Base-by-base conservation (phyloP, 64 coral and sea anemone species). In the Acropora tenuis region DNA sequence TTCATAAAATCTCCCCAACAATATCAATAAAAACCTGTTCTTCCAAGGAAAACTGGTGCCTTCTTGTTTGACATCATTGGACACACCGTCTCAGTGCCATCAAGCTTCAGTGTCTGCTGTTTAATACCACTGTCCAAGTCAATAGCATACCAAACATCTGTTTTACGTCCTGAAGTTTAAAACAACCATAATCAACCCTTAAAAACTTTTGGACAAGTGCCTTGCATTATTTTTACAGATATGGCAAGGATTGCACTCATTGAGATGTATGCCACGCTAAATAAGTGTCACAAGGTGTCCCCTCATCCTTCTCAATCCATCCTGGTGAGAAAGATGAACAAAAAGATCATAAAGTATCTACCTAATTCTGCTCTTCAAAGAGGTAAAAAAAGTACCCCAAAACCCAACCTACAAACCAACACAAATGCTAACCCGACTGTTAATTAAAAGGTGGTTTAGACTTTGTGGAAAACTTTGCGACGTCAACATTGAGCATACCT, bases 81-180 rank as follows among this genome's bases (percentile, higher is more conserved):
- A 49, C 97, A 99, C 0, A 99, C 97, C 86, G 97, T 99, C 41
- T 99, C 94, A 13, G 97, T 96, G 12, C 94, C 97, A 79, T 99
- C 97, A 15, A 99, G 44, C 13, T 91, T 93, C 3, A 99, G 20
- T 9, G 97, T 99, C 73, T 99, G 97, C 48, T 96, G 88, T 75
- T 99, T 99, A 8, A 96, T 95, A 0, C 97, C 97, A 91, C 94
- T 99, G 46, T 99, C 97, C 82, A 94, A 84, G 77, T 99, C 97
- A 96, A 99, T 90, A 43, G 97, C 97, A 92, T 96, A 96, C 97
- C 97, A 99, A 12, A 99, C 97, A 96, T 99, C 97, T 75, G 93
- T 96, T 83, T 99, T 99, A 45, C 94, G 94, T 41, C 97, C 97
- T 99, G 78, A 8, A 83, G 18, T 45, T 46, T 57, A 44, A 76